These are phyloP conservation scores for Euproctis similis DNA, from an alignment of 2,888 invertebrate genomes.

Conservation along the genomic window DNA sequence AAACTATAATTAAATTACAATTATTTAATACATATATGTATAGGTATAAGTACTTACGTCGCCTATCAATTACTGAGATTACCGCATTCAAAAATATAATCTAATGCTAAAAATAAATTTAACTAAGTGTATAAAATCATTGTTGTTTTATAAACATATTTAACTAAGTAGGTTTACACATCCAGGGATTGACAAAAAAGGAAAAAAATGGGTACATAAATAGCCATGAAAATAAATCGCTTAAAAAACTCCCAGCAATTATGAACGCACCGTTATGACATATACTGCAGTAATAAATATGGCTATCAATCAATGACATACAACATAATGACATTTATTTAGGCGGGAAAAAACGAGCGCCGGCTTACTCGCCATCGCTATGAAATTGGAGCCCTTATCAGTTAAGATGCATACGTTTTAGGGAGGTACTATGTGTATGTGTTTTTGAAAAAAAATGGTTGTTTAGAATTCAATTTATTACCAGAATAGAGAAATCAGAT, in stretches of 20 bases:
- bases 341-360: constrained; percentile 36
- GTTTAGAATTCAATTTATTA: not conserved
- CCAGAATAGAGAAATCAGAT: not conserved
- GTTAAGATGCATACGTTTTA: constrained; percentile 32
- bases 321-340: constrained; percentile 55
- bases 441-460: constrained; percentile 2
- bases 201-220: no score
- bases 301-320: constrained; percentile 57
- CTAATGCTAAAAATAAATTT: no score
- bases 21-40: no score
- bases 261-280: not conserved
- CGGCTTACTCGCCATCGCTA: constrained; percentile 42
- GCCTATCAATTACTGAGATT: no score
- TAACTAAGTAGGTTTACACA: no score
- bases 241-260: constrained; percentile 6
- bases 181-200: no score
- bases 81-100: no score
- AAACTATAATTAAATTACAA: no score
- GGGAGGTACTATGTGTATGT: constrained; percentile 6
- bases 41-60: no score
- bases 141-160: no score
- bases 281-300: constrained; percentile 35
- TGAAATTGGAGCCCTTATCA: constrained; percentile 40
- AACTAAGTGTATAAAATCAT: no score
- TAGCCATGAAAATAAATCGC: no score